Base-by-base conservation (phyloP, 2,797 vertebrate genomes). In the Pteropus rufus region DNA sequence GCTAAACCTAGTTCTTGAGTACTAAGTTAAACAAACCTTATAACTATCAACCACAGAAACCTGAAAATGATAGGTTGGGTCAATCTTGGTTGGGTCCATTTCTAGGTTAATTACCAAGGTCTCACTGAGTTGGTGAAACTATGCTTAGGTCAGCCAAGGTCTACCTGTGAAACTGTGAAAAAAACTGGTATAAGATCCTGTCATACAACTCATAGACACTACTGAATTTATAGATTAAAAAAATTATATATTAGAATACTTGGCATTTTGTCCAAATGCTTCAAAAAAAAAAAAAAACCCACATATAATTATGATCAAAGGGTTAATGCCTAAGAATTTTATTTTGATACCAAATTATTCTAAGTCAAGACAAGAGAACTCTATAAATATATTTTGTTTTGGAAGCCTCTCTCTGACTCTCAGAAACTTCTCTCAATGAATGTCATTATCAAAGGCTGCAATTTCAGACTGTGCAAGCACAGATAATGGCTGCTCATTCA, bases 351-450 rank as follows among this genome's bases (percentile, higher is more conserved):
- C 62, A 94, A 94, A 82, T 77, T 90, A 85, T 93, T 96, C 84
- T 29, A 88, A 93, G 75, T 31, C 69, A 87, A 96, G 93, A 93
- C 86, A 88, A 94, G 95, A 92, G 87, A 92, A 72, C 64, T 67
- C 92, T 94, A 93, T 92, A 97, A 95, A 96, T 96, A 93, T n/a
- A 96, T 84, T 96, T 88, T 89, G 76, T 79, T 77, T 52, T 75
- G 96, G 87, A 92, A 94, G 93, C 82, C 79, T 84, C 94, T 73
- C 77, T 44, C 72, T 44, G 91, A 73, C 69, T 86, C 95, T 91
- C n/a, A 56, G 95, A 81, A 94, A 89, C 76, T 93, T 92, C 92
- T 92, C 88, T 89, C 92, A 23, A 76, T 96, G 97, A 95, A 95
- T 80, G 75, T n/a, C 64, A 87, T 95, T 97, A 96, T 83, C 89